Conservation (phyloP, 2,888 invertebrate genomes). For the Sphinx pinastri region DNA sequence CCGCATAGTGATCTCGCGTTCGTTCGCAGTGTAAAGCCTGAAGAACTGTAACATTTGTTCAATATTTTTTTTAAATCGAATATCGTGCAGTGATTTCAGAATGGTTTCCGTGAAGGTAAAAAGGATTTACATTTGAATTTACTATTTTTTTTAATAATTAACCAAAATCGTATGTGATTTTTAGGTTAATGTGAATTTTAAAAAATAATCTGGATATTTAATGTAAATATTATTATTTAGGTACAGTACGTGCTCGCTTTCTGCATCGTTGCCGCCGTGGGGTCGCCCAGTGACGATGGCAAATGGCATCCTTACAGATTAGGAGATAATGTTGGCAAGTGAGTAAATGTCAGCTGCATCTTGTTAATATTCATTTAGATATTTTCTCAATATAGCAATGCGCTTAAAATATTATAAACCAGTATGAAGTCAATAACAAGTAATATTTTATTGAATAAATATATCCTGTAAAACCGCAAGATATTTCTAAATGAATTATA, state of each 20-base stretch:
- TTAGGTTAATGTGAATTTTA: background rate
- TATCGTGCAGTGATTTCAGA: slow-evolving; percentile 58
- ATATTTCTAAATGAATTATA: too few relatives aligned
- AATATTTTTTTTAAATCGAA: slow-evolving; percentile 37
- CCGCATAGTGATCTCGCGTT: slow-evolving; percentile 66
- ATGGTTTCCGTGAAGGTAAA: slow-evolving; percentile 69
- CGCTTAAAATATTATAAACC: background rate
- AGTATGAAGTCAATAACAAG: background rate
- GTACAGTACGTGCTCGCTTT: slow-evolving; percentile 64
- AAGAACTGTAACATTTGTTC: slow-evolving; percentile 55
- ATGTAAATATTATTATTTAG: slow-evolving; percentile 29
- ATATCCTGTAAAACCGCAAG: too few relatives aligned
- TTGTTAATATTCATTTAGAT: slow-evolving; percentile 42
- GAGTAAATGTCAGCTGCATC: slow-evolving; percentile 63
- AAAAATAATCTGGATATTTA: slow-evolving; percentile 11
- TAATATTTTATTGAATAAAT: background rate
- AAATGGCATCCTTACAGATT: slow-evolving; percentile 71
- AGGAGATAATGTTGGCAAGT: slow-evolving; percentile 69
- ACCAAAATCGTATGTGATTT: slow-evolving; percentile 15
- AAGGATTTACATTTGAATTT: slow-evolving; percentile 26
- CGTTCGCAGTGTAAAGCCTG: slow-evolving; percentile 58
- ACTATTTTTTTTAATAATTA: slow-evolving; percentile 29
- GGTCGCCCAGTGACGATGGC: slow-evolving; percentile 66
- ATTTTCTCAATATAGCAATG: slow-evolving; percentile 33
- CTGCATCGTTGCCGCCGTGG: slow-evolving; percentile 62